Percentiles rank a stretch among this genome's conserved stretches.
Evolutionary conservation across 2,888 invertebrate genomes (phyloP).

Genomic region (Nymphalis c-album): DNA sequence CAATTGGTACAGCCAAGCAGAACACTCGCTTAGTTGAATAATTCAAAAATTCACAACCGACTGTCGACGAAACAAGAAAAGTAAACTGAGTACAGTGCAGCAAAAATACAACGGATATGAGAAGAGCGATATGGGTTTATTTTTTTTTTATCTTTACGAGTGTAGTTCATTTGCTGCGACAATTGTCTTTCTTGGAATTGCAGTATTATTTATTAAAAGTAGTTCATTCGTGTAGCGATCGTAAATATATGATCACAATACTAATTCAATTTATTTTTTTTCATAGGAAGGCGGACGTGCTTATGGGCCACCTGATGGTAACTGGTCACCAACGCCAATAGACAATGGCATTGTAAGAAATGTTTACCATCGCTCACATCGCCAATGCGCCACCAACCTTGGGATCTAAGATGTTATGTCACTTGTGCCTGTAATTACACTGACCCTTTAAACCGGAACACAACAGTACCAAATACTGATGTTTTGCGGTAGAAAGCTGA

Average conservation of each 20-base stretch:
- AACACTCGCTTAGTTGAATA: slow-evolving; percentile 38
- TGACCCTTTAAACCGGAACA: too few species aligned
- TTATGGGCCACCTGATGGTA: too few species aligned
- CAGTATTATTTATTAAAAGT: slow-evolving; percentile 1
- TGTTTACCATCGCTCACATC: too few species aligned
- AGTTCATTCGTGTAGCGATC: not conserved
- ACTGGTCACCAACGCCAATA: too few species aligned
- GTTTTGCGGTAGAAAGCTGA: too few species aligned
- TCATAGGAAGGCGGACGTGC: too few species aligned
- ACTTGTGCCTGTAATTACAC: too few species aligned
- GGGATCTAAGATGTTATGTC: too few species aligned
- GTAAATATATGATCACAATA: not conserved
- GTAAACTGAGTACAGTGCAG: slow-evolving; percentile 27
- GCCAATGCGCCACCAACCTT: too few species aligned
- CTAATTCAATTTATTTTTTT: too few species aligned
- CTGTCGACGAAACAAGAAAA: slow-evolving; percentile 36
- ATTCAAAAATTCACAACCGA: slow-evolving; percentile 38
- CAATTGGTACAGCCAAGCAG: slow-evolving; percentile 34
- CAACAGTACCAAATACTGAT: too few species aligned
- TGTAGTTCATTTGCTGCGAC: slow-evolving; percentile 25
- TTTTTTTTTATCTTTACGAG: slow-evolving; percentile 20
- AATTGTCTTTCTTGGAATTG: slow-evolving; percentile 4
- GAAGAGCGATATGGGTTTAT: slow-evolving; percentile 23
- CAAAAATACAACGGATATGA: slow-evolving; percentile 34
- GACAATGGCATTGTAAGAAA: too few species aligned